phyloP scores from a whole-genome alignment of 2,888 invertebrate species.

The Venusia cambrica region DNA sequence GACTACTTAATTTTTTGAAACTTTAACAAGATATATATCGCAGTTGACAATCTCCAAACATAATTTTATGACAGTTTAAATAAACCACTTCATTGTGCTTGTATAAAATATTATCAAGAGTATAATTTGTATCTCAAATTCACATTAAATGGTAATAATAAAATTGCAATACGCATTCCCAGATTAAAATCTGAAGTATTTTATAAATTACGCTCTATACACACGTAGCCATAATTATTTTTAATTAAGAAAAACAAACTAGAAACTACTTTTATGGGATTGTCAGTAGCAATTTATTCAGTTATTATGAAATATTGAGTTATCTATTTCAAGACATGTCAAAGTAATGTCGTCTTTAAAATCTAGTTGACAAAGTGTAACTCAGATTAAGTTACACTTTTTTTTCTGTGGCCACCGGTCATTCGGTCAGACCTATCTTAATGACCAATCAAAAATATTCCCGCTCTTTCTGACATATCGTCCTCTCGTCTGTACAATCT shows the following conservation, averaged over 20 bases:
- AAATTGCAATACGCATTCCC: constrained; percentile 23
- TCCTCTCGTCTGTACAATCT: constrained; percentile 38
- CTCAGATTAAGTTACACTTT: constrained; percentile 11
- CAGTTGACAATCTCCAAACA: too few relatives aligned
- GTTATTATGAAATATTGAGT: constrained; percentile 25
- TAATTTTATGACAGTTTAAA: too few relatives aligned
- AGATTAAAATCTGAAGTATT: constrained; percentile 23
- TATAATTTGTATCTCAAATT: constrained; percentile 13
- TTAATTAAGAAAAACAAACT: constrained; percentile 30
- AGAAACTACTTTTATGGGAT: constrained; percentile 24
- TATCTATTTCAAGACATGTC: constrained; percentile 13
- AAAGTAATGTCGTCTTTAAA: constrained; percentile 21
- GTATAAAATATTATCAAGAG: constrained; percentile 3
- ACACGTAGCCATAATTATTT: constrained; percentile 26
- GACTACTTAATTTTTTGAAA: too few relatives aligned
- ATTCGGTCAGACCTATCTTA: constrained; percentile 36
- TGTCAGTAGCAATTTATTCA: constrained; percentile 28
- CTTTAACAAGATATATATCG: too few relatives aligned
- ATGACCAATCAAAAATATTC: constrained; percentile 33
- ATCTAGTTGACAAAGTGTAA: constrained; percentile 7
- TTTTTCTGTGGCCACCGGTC: constrained; percentile 24
- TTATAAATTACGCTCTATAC: constrained; percentile 20
- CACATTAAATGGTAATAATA: constrained; percentile 23
- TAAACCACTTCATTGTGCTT: constrained; percentile 11
- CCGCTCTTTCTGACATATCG: constrained; percentile 25